Base-by-base conservation (phyloP, 2,888 invertebrate genomes). In the Heliconius erato region DNA sequence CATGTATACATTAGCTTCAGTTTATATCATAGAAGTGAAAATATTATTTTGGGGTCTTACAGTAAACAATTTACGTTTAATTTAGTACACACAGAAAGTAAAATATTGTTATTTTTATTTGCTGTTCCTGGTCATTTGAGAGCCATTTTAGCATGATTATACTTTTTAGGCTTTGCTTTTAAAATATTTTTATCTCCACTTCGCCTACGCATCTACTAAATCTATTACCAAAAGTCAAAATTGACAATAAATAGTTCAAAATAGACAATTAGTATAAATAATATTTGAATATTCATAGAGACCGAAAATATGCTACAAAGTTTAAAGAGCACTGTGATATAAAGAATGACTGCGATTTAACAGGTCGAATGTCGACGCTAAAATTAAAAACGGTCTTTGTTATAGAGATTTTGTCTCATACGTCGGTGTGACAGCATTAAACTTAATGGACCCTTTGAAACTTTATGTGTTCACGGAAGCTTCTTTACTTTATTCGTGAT, bases 361-460 rank as follows among this genome's bases (percentile, higher is more conserved):
- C 87, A 87, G 87, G 85, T 89, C 86, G 88, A 67, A 74, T 54
- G 67, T 81, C 84, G 86, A 23, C 54, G 89, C 85, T 85, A 89
- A 89, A 92, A 92, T 92, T 92, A 92, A 93, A 93, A 92, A 92
- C 92, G 92, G 93, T 94, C 93, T 94, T 91, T 90, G 91, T 92
- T 92, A 90, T 90, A 91, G 91, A 92, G 92, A 92, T 93, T 85
- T 93, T 92, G 89, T 91, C 91, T 91, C 76, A 93, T 93, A 90
- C 92, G 93, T 49, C 26, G 93, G 92, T 93, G 92, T 92, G 92
- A 91, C 90, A 90, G 90, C 89, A 91, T 93, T 93, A 94, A 94
- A 94, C 90, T 94, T 94, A 94, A 94, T 94, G 93, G 93, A 90
- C 88, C 91, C 90, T 89, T 78, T 87, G 88, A 89, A 89, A 91